Evolutionary conservation across 2,113 vertebrate genomes (phyloP), one percentile per base, ranked within the genome.

Genomic region (Solenodon paradoxus): DNA sequence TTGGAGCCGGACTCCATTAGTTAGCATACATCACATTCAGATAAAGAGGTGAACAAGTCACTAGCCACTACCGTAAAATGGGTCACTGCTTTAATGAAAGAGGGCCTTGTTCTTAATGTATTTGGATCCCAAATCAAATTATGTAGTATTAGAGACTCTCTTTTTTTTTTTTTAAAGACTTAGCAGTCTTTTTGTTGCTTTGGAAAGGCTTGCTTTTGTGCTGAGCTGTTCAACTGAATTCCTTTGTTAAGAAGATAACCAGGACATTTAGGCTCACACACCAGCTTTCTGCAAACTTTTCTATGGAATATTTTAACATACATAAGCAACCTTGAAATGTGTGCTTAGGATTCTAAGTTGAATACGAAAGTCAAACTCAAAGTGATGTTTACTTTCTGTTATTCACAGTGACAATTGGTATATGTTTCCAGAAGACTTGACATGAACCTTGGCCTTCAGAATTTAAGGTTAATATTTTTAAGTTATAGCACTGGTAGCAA

Each of bases 71-170:
- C 42, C 68, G 47, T 26, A 66, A 92, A 94, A 69, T 71, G 59
- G 30, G 64, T 95, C 38, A 78, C 42, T 0, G 0, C 26, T 85
- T 57, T 71, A 82, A 95, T 38, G 88, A 69, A 95, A 96, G 3
- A 42, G 7, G 19, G 64, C 30, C 86, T 88, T 95, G 84, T 90
- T 86, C 71, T 89, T 94, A 68, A 88, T 90, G 94, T 79, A 80
- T 66, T 75, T 92, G 77, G 63, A 68, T 15, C 47, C 61, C 72
- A 90, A 82, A 96, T 85, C 66, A 93, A 95, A 93, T 93, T 53
- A 95, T 30, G n/a, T 55, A 55, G 51, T 35, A 69, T 74, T 45
- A 84, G 12, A 88, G 51, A n/a, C 20, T 71, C 78, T 38, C 0
- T 3, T 42, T 51, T 7, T 11, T 83, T 88, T n/a, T n/a, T 96